Percentiles rank a stretch among this genome's conserved stretches.
Conservation (phyloP, 2,888 invertebrate species). For the Drosophila seclusa region DNA sequence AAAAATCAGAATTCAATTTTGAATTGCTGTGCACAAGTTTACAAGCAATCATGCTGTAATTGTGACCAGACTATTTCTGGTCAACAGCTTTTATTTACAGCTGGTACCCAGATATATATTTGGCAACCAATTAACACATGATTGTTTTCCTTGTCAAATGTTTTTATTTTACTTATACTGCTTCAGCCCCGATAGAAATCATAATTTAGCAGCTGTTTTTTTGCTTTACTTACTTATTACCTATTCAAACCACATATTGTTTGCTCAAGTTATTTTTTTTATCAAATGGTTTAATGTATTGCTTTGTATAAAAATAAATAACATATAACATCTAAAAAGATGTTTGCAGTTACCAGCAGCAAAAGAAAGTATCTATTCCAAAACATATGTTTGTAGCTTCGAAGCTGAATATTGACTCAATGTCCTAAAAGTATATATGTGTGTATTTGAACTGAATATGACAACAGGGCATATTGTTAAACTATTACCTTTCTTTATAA, state of each 20-base stretch:
- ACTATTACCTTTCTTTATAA: slow-evolving; percentile 83
- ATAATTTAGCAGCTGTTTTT: slow-evolving; percentile 48
- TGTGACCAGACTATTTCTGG: neutral
- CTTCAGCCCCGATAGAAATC: neutral
- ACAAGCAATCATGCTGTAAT: neutral
- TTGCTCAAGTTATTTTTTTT: slow-evolving; percentile 2
- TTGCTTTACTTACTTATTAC: slow-evolving; percentile 42
- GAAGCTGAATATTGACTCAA: neutral
- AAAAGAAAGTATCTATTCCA: neutral
- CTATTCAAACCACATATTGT: slow-evolving; percentile 22
- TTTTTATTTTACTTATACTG: neutral
- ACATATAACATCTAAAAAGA: neutral
- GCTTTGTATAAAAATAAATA: neutral
- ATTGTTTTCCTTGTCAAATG: neutral
- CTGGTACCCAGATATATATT: neutral
- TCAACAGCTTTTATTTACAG: neutral
- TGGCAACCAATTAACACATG: neutral
- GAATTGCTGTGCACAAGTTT: neutral
- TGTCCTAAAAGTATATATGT: neutral
- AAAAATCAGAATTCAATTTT: neutral
- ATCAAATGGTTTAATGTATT: slow-evolving; percentile 3
- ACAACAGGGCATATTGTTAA: neutral
- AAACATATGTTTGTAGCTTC: neutral
- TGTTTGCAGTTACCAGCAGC: neutral
- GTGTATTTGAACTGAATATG: neutral